Evolutionary conservation across 1,140 invertebrate species (phyloP).

Genomic region (Bombus soroeensis): DNA sequence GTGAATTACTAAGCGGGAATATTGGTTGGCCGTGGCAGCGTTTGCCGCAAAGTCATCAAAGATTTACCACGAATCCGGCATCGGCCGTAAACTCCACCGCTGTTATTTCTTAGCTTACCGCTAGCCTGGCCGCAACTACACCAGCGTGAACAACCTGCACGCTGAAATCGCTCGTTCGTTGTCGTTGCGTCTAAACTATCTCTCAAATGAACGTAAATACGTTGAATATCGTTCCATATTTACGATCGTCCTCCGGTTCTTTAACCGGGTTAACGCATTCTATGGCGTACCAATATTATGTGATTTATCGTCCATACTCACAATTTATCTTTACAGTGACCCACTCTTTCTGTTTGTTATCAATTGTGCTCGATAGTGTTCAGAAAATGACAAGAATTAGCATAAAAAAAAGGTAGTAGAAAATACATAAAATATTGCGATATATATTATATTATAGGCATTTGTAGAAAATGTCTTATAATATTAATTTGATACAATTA

Average conservation of each 20-base stretch:
- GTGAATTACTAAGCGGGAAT: neutral
- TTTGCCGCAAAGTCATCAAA: slow-evolving; percentile 33
- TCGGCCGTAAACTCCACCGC: slow-evolving; percentile 23
- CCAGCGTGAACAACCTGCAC: neutral
- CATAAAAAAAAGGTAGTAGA: too few relatives aligned
- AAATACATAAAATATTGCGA: too few relatives aligned
- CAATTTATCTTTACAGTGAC: too few relatives aligned
- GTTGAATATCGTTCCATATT: neutral
- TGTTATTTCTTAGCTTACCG: slow-evolving; percentile 35
- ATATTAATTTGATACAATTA: too few relatives aligned
- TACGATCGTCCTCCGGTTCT: neutral
- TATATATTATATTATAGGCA: too few relatives aligned
- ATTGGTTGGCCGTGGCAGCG: slow-evolving; percentile 6
- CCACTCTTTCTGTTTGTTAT: neutral
- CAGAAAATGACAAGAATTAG: neutral
- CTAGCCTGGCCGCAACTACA: slow-evolving; percentile 8
- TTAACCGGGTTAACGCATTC: neutral
- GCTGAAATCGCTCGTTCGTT: slow-evolving; percentile 5
- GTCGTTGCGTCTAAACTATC: neutral
- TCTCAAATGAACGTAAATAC: neutral
- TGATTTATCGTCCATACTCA: neutral
- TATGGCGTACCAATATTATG: neutral
- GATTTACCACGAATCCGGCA: slow-evolving; percentile 33
- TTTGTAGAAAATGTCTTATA: too few relatives aligned
- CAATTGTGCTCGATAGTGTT: too few relatives aligned